Percentiles rank a stretch among this genome's conserved stretches.
Conservation (phyloP, 37 sponge, comb jelly and placozoan genomes). For the Theonella swinhoei region DNA sequence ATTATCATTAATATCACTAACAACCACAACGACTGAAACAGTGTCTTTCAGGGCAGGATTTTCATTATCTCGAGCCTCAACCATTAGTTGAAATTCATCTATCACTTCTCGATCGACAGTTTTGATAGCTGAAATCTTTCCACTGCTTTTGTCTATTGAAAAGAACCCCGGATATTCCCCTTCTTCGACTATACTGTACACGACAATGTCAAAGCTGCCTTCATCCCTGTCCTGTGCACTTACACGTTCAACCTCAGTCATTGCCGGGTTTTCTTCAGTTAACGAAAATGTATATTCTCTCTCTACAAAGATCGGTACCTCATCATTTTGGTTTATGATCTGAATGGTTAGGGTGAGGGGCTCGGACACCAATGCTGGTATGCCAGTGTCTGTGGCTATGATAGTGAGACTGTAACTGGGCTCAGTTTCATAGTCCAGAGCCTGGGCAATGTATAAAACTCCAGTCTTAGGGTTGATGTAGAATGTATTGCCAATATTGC, state of each 20-base stretch:
- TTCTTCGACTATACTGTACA: constrained; percentile 25
- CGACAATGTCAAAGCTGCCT: constrained; percentile 22
- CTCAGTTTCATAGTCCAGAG: constrained; percentile 63
- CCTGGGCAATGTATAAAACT: constrained; percentile 16
- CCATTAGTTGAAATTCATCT: background rate
- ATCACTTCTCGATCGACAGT: constrained; percentile 49
- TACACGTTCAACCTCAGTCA: constrained; percentile 21
- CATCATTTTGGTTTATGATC: constrained; percentile 61
- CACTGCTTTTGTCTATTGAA: constrained; percentile 20
- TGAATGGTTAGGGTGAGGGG: constrained; percentile 20
- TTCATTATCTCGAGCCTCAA: background rate
- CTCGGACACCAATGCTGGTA: constrained; percentile 9
- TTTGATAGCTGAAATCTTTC: constrained; percentile 19
- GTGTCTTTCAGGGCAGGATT: background rate
- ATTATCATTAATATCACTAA: constrained; percentile 77
- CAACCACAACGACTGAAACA: constrained; percentile 17
- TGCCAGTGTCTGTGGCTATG: constrained; percentile 71
- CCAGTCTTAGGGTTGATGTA: constrained; percentile 66
- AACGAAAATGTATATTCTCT: constrained; percentile 32
- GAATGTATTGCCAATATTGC: constrained; percentile 50
- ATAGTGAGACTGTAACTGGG: constrained; percentile 44
- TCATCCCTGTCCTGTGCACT: constrained; percentile 53
- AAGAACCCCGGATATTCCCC: constrained; percentile 35
- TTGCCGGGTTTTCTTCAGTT: constrained; percentile 24
- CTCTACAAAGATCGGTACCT: constrained; percentile 43